Conservation (phyloP, 2,113 vertebrate genomes). For the Syngnathus scovelli region DNA sequence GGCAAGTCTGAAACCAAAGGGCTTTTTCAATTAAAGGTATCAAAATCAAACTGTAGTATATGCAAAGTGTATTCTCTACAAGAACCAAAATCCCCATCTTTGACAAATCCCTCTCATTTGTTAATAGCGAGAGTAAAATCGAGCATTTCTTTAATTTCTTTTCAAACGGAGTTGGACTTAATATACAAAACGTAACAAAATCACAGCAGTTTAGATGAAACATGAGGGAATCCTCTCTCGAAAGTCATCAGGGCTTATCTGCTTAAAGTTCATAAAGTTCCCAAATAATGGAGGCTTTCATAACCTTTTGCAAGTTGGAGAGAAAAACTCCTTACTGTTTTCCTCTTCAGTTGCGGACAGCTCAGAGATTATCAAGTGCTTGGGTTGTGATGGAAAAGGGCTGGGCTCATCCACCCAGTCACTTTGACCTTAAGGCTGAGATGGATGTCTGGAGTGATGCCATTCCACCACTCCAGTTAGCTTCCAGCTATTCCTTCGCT, state of each 20-base stretch:
- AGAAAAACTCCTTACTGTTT: background rate
- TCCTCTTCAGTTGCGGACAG: background rate
- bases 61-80: too few relatives aligned
- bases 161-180: too few relatives aligned
- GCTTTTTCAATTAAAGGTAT: too few relatives aligned
- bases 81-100: too few relatives aligned
- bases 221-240: background rate
- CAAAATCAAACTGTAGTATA: too few relatives aligned
- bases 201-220: background rate
- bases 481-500: constrained; percentile 29
- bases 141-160: too few relatives aligned
- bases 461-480: constrained; percentile 35
- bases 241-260: background rate
- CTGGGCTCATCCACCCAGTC: constrained; percentile 26
- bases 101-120: too few relatives aligned
- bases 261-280: background rate
- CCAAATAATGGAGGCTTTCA: background rate
- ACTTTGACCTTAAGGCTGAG: constrained; percentile 51
- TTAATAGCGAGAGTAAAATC: too few relatives aligned
- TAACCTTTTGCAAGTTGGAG: background rate
- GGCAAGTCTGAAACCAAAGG: too few relatives aligned
- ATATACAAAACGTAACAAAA: background rate
- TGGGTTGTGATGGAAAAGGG: constrained; percentile 8
- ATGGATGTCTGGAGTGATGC: constrained; percentile 41
- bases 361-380: background rate